Evolutionary conservation across 1,140 invertebrate species (phyloP), one percentile per base, ranked within the genome.

Genomic region (Hydropsyche tenuis): DNA sequence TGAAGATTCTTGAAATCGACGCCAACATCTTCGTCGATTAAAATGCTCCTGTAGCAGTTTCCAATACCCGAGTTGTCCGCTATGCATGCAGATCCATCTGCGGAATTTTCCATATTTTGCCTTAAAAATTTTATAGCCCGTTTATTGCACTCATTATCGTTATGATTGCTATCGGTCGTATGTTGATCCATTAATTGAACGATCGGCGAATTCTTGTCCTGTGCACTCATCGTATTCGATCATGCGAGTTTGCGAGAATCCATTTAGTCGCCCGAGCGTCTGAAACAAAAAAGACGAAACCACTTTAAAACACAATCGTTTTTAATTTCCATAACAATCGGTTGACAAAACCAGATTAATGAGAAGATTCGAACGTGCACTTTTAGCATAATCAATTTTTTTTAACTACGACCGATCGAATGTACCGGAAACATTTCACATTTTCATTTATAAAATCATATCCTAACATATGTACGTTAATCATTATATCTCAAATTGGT

Each of bases 61-160:
- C 56, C 56, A 20, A 25, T 23, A 14, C 12, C 14, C 22, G 12
- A 11, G 25, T 25, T 25, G 23, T 60, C 56, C 23, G 12, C 18
- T 12, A 11, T 23, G 56, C 56, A 14, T 14, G 22, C 22, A 20
- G 56, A 60, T 18, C 48, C 48, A 1, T 25, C 23, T 18, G 22
- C 22, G 20, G 56, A 60, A 60, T 60, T 60, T 60, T 60, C 56
- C 56, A 60, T 60, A 23, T 60, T 60, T 60, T 60, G 56, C n/a
- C 23, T 60, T 60, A 60, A 60, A 60, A 60, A 12, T 60, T 60
- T 60, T 60, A 60, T 25, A 9, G 56, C 23, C 2, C 56, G 56
- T 60, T 60, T 60, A 60, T 60, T 60, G 22, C 56, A 60, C 23
- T 60, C 56, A 60, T 23, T 60, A 20, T 60, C 56, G 56, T 25